Evolutionary conservation across 2,113 vertebrate genomes (phyloP).

Genomic region (Sebastes fasciatus): DNA sequence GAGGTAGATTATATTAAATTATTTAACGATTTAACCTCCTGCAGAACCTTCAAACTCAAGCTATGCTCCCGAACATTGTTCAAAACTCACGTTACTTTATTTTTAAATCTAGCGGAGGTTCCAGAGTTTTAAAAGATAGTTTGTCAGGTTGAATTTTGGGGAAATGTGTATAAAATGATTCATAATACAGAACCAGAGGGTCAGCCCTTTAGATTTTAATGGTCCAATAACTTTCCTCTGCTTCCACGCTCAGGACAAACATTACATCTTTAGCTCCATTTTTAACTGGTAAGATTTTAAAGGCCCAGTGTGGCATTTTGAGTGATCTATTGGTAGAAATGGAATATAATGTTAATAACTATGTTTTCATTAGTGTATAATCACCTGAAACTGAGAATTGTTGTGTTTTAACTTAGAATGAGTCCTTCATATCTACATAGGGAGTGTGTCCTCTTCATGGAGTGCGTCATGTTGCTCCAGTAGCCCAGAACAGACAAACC

Average conservation of each 20-base stretch:
- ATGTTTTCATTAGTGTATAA: too few relatives aligned
- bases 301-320: too few relatives aligned
- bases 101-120: neutral
- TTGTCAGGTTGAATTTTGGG: neutral
- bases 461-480: too few relatives aligned
- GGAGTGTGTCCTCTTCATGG: too few relatives aligned
- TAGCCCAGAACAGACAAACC: too few relatives aligned
- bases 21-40: neutral
- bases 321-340: too few relatives aligned
- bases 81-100: neutral
- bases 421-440: too few relatives aligned
- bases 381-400: too few relatives aligned
- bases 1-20: constrained; percentile 85
- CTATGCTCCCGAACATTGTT: neutral
- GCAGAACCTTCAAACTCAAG: rapidly evolving
- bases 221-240: neutral
- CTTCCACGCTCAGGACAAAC: neutral
- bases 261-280: neutral
- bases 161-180: neutral
- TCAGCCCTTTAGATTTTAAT: neutral
- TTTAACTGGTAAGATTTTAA: neutral
- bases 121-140: neutral
- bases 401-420: too few relatives aligned
- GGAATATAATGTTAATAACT: too few relatives aligned
- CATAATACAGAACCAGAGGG: neutral